Evolutionary conservation across 2,113 vertebrate species (phyloP).

Genomic region (Picathartes gymnocephalus): DNA sequence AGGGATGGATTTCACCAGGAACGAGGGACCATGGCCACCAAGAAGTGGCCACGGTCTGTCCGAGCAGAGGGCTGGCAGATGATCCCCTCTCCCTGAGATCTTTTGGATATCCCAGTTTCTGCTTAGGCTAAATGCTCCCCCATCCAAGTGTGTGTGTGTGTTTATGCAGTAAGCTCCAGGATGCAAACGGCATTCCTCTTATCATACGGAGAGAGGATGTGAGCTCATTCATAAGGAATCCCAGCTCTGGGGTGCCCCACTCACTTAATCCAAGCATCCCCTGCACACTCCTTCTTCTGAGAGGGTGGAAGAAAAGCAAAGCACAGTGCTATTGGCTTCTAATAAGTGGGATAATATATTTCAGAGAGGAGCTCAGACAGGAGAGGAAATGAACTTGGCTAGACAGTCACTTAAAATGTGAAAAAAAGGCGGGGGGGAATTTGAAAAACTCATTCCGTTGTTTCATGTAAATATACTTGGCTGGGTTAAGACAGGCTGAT

Average conservation of each 20-base stretch:
- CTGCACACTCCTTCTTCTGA: slow-evolving; percentile 70
- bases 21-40: neutral
- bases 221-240: slow-evolving; percentile 90
- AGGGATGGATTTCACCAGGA: slow-evolving; percentile 18
- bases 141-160: slow-evolving; percentile 40
- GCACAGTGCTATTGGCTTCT: slow-evolving; percentile 27
- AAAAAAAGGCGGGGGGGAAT: neutral
- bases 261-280: slow-evolving; percentile 84
- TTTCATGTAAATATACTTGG: slow-evolving; percentile 61
- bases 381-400: slow-evolving; percentile 69
- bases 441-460: slow-evolving; percentile 39
- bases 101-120: neutral
- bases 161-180: slow-evolving; percentile 63
- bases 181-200: slow-evolving; percentile 79
- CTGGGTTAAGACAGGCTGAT: slow-evolving; percentile 20
- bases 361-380: slow-evolving; percentile 57
- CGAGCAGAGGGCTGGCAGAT: neutral
- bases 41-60: neutral
- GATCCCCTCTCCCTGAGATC: neutral
- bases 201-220: slow-evolving; percentile 85
- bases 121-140: slow-evolving; percentile 43
- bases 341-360: slow-evolving; percentile 29
- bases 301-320: slow-evolving; percentile 23
- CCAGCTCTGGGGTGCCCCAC: slow-evolving; percentile 86
- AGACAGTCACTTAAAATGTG: slow-evolving; percentile 33